Evolutionary conservation across 30 jellyfish, hydroid and myxozoan species (phyloP), one percentile per base, ranked within the genome.

Genomic region (Pseudorhiza aurosa): DNA sequence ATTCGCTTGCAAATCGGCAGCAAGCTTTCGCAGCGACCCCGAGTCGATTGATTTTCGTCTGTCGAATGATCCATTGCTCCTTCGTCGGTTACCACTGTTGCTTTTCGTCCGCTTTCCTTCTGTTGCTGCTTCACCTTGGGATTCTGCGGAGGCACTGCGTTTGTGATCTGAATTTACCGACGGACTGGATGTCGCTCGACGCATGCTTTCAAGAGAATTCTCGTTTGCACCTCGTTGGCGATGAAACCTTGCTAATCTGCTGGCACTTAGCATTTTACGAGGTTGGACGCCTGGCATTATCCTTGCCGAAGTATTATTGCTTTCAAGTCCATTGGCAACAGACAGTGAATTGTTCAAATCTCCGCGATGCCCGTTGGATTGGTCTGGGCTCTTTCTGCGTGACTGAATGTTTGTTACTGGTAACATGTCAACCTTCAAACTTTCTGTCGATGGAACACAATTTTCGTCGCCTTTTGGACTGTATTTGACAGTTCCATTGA

Each of bases 41-140:
- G 99, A 93, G 67, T 93, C 99, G 27, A 93, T 93, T 17, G 99
- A 93, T 69, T 93, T 93, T 22, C 99, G 83, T 19, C 99, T 58
- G 63, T 93, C 94, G 37, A 75, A 42, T 10, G 85, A 68, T 15
- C 76, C 99, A 24, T 57, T 95, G 15, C 25, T 72, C 68, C 39
- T 22, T 25, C 43, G 24, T 0, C 77, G 81, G 11, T 40, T 26
- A 19, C 58, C 21, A 17, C 67, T 76, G 15, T 45, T 77, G 17
- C 46, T 39, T 19, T 43, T 21, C 19, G 51, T 39, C 29, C 79
- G 45, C 28, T 30, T 43, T 58, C 36, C 56, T 22, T 29, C 82
- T 15, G 89, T 60, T 19, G 8, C 53, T 31, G 68, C 6, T 0
- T 62, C 89, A 24, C 21, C 39, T 2, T 77, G 65, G 11, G 82